These are phyloP conservation scores for Mellivora capensis DNA, from an alignment of 2,113 vertebrate species.

Conservation along the genomic window DNA sequence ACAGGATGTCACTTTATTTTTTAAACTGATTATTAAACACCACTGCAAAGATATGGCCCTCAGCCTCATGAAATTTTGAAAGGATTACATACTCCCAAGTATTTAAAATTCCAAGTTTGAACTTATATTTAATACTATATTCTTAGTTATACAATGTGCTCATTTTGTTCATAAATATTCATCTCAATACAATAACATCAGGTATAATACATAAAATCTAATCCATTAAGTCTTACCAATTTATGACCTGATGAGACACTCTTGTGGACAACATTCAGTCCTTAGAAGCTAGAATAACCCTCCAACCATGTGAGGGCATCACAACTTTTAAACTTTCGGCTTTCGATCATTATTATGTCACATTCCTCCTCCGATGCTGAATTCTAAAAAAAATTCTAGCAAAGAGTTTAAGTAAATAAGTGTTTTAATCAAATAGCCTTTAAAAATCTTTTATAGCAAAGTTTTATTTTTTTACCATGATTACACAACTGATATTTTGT, in stretches of 20 bases:
- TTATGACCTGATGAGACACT: slow-evolving; percentile 81
- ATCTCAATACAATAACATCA: slow-evolving; percentile 80
- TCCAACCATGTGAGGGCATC: slow-evolving; percentile 80
- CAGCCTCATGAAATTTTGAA: slow-evolving; percentile 42
- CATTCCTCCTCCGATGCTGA: slow-evolving; percentile 80
- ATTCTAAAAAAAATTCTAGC: slow-evolving; percentile 82
- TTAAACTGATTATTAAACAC: slow-evolving; percentile 52
- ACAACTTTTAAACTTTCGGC: slow-evolving; percentile 80
- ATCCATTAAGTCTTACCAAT: slow-evolving; percentile 80
- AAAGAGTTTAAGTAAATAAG: slow-evolving; percentile 80
- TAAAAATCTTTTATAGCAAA: slow-evolving; percentile 77
- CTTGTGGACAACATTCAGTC: slow-evolving; percentile 79
- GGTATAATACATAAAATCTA: slow-evolving; percentile 80
- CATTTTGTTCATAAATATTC: slow-evolving; percentile 76
- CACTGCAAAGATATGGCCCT: slow-evolving; percentile 48
- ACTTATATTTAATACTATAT: slow-evolving; percentile 65
- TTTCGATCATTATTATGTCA: slow-evolving; percentile 81
- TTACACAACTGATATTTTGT: slow-evolving; percentile 73
- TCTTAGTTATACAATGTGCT: slow-evolving; percentile 70
- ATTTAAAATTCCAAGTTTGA: slow-evolving; percentile 63
- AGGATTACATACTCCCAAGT: slow-evolving; percentile 62
- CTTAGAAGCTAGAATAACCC: slow-evolving; percentile 80
- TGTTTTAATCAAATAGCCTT: slow-evolving; percentile 77
- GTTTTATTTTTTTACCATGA: slow-evolving; percentile 75
- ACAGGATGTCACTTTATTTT: slow-evolving; percentile 57